Evolutionary conservation across 2,888 invertebrate species (phyloP), one percentile per base, ranked within the genome.

Genomic region (Cephus pulcher): DNA sequence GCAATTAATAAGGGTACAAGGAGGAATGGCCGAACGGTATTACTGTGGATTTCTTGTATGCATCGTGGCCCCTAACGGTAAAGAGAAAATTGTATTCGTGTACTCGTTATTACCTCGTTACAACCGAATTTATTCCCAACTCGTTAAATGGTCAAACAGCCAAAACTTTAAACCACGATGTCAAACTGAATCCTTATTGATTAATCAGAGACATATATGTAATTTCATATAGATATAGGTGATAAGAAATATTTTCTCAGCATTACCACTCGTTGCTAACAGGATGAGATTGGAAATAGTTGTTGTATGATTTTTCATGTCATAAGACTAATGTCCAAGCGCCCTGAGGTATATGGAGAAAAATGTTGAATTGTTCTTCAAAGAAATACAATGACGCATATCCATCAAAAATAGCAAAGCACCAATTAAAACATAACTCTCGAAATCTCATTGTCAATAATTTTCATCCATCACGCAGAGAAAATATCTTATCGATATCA

Each of bases 41-140:
- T 56, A 56, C 40, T 56, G 23, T 9, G 40, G 23, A 56, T 56
- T 56, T 56, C 40, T 56, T 56, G 9, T 23, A 71, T 71, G 71
- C 30, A 71, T 33, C 32, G 33, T 33, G 71, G 33, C 32, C 32
- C 30, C 71, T 71, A 71, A 71, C 71, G 71, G 71, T 71, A 71
- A 71, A 71, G 71, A 71, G 71, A 71, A 32, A 71, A n/a, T 71
- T 56, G 23, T 71, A 71, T 71, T 71, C 33, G 71, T 71, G 71
- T 33, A 30, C 33, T 56, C 40, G 40, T 56, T 56, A 56, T 56
- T 56, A 56, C 6, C 40, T 56, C 40, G 15, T 56, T 56, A 56
- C 6, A 56, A 4, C 40, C 40, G 23, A 56, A 56, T 23, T 56
- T 56, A 56, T 23, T 56, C 6, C 2, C 40, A 56, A 56, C 40